Percentiles rank a stretch among this genome's conserved stretches.
Evolutionary conservation across 2,888 invertebrate genomes (phyloP).

Genomic region (Ptilodon capucinus): DNA sequence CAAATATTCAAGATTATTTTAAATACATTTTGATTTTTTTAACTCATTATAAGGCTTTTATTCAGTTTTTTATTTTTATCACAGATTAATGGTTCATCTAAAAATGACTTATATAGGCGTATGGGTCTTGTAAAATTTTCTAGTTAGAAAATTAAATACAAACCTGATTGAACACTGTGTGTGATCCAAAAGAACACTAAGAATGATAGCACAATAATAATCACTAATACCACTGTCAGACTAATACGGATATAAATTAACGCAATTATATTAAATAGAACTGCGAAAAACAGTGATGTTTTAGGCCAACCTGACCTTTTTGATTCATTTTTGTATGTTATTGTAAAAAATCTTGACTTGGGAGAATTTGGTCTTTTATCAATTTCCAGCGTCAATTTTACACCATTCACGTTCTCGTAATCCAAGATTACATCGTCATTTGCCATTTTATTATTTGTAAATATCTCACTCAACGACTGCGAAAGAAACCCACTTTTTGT

Average conservation of each 20-base stretch:
- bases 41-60: too few species aligned
- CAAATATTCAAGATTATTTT: too few species aligned
- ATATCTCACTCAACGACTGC: too few species aligned
- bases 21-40: too few species aligned
- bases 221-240: conserved; percentile 55
- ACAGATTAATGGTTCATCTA: too few species aligned
- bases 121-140: too few species aligned
- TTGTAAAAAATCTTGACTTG: conserved; percentile 61
- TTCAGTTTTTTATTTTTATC: too few species aligned
- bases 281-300: conserved; percentile 53
- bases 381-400: conserved; percentile 55
- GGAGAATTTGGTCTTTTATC: conserved; percentile 48
- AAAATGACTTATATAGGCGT: too few species aligned
- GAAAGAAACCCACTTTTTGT: too few species aligned
- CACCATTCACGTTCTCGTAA: conserved; percentile 68
- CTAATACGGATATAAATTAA: conserved; percentile 58
- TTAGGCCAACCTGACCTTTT: conserved; percentile 53
- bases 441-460: conserved; percentile 19
- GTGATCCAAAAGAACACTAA: conserved; percentile 71
- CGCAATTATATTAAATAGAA: conserved; percentile 62
- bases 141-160: conserved; percentile 5
- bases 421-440: conserved; percentile 11
- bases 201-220: conserved; percentile 58
- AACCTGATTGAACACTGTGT: conserved; percentile 74
- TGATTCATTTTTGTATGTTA: conserved; percentile 59